Evolutionary conservation across 2,888 invertebrate genomes (phyloP).

Genomic region (Drosophila prolongata): DNA sequence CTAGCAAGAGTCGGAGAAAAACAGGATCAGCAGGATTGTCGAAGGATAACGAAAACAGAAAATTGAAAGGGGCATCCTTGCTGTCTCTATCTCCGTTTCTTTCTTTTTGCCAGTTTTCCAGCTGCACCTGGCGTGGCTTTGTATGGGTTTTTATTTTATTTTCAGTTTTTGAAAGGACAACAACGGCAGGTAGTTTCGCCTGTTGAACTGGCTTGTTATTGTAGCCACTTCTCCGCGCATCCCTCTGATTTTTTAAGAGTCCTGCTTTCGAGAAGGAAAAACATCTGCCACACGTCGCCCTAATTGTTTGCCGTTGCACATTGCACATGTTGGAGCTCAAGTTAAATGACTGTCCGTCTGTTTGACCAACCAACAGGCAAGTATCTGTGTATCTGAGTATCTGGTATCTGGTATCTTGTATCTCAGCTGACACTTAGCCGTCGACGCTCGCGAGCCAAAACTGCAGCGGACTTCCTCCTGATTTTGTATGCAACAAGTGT

Average conservation of each 20-base stretch:
- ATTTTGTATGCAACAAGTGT: conserved; percentile 74
- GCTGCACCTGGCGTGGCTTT: conserved; percentile 67
- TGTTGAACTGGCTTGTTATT: conserved; percentile 51
- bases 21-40: conserved; percentile 54
- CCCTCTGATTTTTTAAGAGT: conserved; percentile 56
- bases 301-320: conserved; percentile 76
- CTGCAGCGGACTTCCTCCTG: conserved; percentile 61
- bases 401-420: conserved; percentile 46
- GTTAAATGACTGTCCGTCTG: conserved; percentile 11
- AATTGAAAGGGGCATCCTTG: conserved; percentile 47
- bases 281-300: conserved; percentile 75
- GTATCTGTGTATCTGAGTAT: conserved; percentile 23
- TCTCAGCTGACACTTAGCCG: conserved; percentile 41
- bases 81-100: conserved; percentile 11
- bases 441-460: conserved; percentile 64
- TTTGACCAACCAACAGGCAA: conserved; percentile 15
- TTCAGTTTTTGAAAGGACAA: conserved; percentile 44
- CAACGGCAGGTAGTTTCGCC: conserved; percentile 62
- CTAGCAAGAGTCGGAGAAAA: conserved; percentile 27
- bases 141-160: conserved; percentile 33
- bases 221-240: conserved; percentile 53
- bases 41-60: conserved; percentile 54
- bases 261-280: conserved; percentile 60
- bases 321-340: conserved; percentile 53
- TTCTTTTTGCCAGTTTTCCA: conserved; percentile 41